phyloP scores from a whole-genome alignment of 2,113 vertebrate species.

The Gavialis gangeticus region DNA sequence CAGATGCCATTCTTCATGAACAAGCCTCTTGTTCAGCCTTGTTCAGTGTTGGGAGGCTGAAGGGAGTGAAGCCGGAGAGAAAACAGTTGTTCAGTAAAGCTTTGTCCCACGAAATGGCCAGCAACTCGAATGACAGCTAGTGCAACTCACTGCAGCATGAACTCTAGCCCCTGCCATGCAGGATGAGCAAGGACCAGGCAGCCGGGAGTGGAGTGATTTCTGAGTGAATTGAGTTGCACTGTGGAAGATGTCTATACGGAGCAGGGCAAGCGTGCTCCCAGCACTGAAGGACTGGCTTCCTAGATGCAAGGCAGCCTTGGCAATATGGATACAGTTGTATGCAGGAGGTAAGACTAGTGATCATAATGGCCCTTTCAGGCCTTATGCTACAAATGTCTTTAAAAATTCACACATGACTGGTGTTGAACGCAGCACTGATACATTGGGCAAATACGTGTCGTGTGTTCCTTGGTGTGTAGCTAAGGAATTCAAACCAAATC shows the following conservation, averaged over 20 bases:
- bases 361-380: background rate
- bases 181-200: background rate
- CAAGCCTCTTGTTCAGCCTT: background rate
- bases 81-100: background rate
- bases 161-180: background rate
- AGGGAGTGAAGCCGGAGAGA: background rate
- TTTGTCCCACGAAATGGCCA: background rate
- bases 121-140: background rate
- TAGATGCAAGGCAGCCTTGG: background rate
- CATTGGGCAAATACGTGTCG: no score
- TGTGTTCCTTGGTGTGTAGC: no score
- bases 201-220: background rate
- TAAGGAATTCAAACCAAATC: no score
- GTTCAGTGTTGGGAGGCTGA: background rate
- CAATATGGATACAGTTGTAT: background rate
- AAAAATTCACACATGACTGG: background rate
- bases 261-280: background rate
- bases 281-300: background rate
- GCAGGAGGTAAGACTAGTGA: background rate
- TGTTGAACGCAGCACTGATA: no score
- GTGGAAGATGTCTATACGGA: background rate
- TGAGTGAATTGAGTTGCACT: background rate
- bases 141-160: background rate
- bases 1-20: background rate
- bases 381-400: background rate